Percentiles rank a stretch among this genome's conserved stretches.
Evolutionary conservation across 2,888 invertebrate genomes (phyloP).

Genomic region (Chloromyia formosa): DNA sequence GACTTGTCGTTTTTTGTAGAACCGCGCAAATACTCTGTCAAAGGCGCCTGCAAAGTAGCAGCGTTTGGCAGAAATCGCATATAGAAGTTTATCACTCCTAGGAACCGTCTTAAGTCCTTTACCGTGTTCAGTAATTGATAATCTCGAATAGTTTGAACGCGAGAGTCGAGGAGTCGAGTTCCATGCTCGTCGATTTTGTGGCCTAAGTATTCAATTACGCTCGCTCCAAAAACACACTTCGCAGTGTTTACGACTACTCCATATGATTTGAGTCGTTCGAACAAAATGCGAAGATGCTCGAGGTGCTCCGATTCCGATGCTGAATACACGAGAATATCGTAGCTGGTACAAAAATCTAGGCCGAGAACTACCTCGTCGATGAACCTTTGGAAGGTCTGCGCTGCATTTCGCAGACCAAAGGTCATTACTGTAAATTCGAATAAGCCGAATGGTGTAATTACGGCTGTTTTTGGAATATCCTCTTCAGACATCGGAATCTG

Average conservation of each 20-base stretch:
- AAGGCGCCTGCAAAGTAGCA: neutral
- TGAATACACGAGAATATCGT: neutral
- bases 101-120: neutral
- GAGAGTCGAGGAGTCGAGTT: neutral
- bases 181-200: neutral
- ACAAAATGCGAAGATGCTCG: neutral
- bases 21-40: neutral
- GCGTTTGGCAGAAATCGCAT: neutral
- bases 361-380: neutral
- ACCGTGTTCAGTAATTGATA: neutral
- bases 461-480: neutral
- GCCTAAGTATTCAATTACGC: neutral
- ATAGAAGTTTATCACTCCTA: neutral
- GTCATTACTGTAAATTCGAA: neutral
- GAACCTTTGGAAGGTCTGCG: constrained; percentile 10
- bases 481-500: neutral
- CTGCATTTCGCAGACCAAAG: neutral
- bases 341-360: neutral
- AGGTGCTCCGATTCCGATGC: neutral
- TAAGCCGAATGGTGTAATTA: neutral
- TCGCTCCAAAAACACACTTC: neutral
- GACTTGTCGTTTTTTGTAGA: neutral
- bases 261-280: neutral
- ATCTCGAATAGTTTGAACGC: neutral
- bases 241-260: neutral